Base-by-base conservation (phyloP, 2,113 vertebrate species). In the Lonchura striata region DNA sequence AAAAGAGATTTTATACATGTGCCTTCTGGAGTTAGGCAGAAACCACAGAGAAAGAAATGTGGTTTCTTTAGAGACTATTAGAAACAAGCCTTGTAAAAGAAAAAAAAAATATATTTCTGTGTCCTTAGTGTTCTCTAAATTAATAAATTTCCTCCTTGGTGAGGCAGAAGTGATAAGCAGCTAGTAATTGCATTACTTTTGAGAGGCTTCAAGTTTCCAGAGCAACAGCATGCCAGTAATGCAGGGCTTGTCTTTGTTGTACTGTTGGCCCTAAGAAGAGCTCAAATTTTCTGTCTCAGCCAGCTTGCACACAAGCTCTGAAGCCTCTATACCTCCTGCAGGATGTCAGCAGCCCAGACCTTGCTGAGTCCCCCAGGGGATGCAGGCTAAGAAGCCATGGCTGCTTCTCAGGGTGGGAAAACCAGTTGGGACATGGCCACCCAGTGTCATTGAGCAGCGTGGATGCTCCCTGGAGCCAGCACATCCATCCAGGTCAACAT, bases 201-300 rank as follows among this genome's bases (percentile, higher is more conserved):
- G 44, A 49, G 66, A 95, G 76, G 60, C 86, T 92, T 86, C 76
- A 81, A 86, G 96, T 94, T 96, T 96, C 95, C 86, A 50, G 80
- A 96, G 92, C 83, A 90, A 92, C 92, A 79, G 72, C 92, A 91
- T 0, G 81, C 52, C 60, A 71, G 47, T 66, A 83, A 88, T 3
- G 74, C 69, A 88, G 90, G 86, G 77, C 65, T 95, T 61, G 92
- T 83, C 89, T 95, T 89, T 95, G 89, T 86, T 91, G 83, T 52
- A 35, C 80, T 86, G 39, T 16, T 92, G 74, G 92, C 94, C 83
- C 83, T 83, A 88, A 77, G 47, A 85, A 86, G 66, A 92, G 88
- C 82, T 95, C 76, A 57, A 74, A 75, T 81, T 50, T 83, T 95
- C 82, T 92, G 70, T 41, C 90, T 93, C 21, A 1, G 30, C 39